phyloP scores from a whole-genome alignment of 2,797 vertebrate genomes.

The Poecilia velifera region DNA sequence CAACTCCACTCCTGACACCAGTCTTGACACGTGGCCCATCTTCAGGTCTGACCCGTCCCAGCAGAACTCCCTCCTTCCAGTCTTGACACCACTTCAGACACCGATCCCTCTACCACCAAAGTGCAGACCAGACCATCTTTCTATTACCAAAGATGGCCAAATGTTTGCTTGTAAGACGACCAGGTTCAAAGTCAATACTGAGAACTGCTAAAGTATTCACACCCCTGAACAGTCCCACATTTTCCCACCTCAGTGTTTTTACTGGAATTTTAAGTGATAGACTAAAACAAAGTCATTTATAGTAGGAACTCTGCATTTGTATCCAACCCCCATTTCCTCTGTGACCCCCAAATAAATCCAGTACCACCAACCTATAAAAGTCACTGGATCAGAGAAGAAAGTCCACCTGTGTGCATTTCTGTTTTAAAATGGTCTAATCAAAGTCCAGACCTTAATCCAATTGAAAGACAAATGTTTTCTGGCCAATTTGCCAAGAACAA shows the following conservation, averaged over 20 bases:
- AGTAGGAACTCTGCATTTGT: background rate
- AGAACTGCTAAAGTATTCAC: constrained; percentile 5
- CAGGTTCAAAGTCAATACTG: constrained; percentile 12
- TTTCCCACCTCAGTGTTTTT: background rate
- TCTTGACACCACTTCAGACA: background rate
- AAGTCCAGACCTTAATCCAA: background rate
- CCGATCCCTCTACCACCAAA: constrained; percentile 65
- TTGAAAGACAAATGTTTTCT: background rate
- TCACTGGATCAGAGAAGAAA: background rate
- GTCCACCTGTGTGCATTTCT: background rate
- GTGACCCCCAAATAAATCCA: background rate
- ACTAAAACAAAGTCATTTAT: background rate
- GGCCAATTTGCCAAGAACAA: background rate
- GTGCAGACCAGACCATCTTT: constrained; percentile 56
- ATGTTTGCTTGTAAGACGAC: constrained; percentile 38
- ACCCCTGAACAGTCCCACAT: background rate
- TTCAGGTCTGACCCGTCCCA: background rate
- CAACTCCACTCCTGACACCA: background rate
- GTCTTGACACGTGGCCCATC: background rate
- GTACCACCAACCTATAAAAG: background rate
- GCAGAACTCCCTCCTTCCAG: background rate
- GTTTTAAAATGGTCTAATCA: background rate
- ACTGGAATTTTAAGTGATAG: background rate
- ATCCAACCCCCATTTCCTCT: background rate
- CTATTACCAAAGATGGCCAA: constrained; percentile 21